These are phyloP conservation scores for Andrena bicolor DNA, from an alignment of 2,888 invertebrate species.

Conservation along the genomic window DNA sequence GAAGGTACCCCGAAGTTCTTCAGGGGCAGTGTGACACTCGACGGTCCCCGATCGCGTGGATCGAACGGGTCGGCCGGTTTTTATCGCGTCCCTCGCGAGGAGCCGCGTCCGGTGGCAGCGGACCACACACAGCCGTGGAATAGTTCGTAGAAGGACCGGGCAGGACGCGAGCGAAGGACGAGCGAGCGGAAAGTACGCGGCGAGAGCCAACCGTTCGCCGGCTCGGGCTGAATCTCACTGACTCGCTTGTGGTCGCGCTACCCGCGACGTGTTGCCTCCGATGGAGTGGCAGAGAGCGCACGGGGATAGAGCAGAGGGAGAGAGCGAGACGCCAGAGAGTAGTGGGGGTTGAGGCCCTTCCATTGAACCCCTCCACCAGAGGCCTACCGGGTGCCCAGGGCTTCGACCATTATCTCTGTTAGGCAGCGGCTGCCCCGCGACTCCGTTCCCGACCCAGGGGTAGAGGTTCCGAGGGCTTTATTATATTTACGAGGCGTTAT, in stretches of 20 bases:
- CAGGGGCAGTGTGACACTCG: not conserved
- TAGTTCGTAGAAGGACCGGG: slow-evolving; percentile 46
- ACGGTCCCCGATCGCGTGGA: slow-evolving; percentile 16
- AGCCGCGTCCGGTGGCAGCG: slow-evolving; percentile 28
- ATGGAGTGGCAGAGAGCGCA: slow-evolving; percentile 48
- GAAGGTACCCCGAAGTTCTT: not conserved
- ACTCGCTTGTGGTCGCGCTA: slow-evolving; percentile 69
- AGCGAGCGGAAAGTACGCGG: slow-evolving; percentile 40
- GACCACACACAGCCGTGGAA: slow-evolving; percentile 79
- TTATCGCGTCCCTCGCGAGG: slow-evolving; percentile 26
- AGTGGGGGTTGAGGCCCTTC: slow-evolving; percentile 61
- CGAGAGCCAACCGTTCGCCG: slow-evolving; percentile 73
- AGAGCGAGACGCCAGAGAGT: slow-evolving; percentile 17
- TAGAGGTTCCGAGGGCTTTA: slow-evolving; percentile 74
- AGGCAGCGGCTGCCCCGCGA: slow-evolving; percentile 50
- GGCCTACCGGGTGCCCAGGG: slow-evolving; percentile 71
- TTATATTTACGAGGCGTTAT: slow-evolving; percentile 83
- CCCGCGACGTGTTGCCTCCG: slow-evolving; percentile 60
- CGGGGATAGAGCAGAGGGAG: not conserved
- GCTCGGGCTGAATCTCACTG: slow-evolving; percentile 80
- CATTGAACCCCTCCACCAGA: slow-evolving; percentile 57
- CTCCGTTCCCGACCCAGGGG: slow-evolving; percentile 38
- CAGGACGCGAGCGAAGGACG: slow-evolving; percentile 34
- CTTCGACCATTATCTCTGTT: slow-evolving; percentile 77
- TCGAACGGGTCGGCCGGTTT: slow-evolving; percentile 32